phyloP scores from a whole-genome alignment of 2,113 vertebrate species.

The Meriones unguiculatus region DNA sequence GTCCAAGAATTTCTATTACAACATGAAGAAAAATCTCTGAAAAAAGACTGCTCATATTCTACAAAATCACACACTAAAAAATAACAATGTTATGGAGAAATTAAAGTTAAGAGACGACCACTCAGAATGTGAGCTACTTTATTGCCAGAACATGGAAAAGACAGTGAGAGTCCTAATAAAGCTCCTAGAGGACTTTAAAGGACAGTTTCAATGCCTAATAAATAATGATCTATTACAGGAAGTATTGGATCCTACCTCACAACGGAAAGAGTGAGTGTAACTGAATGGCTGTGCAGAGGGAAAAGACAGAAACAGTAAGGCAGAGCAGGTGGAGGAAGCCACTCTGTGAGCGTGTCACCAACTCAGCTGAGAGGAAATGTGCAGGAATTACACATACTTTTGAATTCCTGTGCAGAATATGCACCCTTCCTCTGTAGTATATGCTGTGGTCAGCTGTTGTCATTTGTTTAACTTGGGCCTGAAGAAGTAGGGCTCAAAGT shows the following conservation, averaged over 20 bases:
- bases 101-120: background rate
- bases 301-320: background rate
- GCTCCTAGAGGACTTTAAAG: slow-evolving; percentile 45
- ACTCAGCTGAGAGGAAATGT: background rate
- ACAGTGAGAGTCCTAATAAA: slow-evolving; percentile 36
- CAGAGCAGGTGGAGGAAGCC: background rate
- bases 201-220: slow-evolving; percentile 56
- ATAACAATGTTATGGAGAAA: slow-evolving; percentile 21
- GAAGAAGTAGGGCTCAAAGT: background rate
- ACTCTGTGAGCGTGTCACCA: background rate
- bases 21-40: background rate
- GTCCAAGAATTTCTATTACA: background rate
- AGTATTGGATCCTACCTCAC: background rate
- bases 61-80: slow-evolving; percentile 38
- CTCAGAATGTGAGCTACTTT: slow-evolving; percentile 2
- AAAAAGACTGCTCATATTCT: background rate
- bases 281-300: background rate
- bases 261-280: background rate
- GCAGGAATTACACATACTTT: accelerated
- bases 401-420: background rate
- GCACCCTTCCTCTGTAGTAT: background rate
- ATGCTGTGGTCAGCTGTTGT: background rate
- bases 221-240: slow-evolving; percentile 33
- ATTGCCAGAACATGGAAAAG: slow-evolving; percentile 30
- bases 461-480: background rate